A percentile compares a stretch with the other conserved stretches of the same genome.
phyloP scores from a whole-genome alignment of 2,888 invertebrate species.

The Capitulum mitella region DNA sequence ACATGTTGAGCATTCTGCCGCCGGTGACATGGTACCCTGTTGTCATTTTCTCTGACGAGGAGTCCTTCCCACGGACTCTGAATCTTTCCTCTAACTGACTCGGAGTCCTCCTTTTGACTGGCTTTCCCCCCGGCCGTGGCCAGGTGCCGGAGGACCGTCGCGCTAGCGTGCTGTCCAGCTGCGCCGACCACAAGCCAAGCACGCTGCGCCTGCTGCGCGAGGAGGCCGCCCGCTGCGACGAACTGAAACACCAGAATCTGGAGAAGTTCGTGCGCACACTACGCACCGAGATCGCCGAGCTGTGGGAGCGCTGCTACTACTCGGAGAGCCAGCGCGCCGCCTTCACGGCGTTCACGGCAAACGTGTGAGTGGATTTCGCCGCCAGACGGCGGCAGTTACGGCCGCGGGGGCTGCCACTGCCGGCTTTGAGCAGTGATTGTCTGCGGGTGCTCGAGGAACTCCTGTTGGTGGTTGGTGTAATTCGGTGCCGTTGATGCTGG shows the following conservation, averaged over 20 bases:
- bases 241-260: constrained; percentile 22
- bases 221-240: background rate
- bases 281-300: background rate
- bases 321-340: constrained; percentile 3
- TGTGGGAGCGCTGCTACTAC: constrained; percentile 26
- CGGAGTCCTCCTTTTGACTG: no score
- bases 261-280: constrained; percentile 23
- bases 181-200: background rate
- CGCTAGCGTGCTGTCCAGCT: background rate
- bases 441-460: no score
- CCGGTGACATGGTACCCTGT: no score
- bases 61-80: no score
- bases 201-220: background rate
- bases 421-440: no score
- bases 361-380: background rate
- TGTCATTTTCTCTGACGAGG: no score
- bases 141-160: background rate
- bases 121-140: background rate
- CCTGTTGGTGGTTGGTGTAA: no score
- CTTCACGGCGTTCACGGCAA: background rate
- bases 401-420: no score
- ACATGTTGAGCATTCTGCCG: no score
- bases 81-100: no score
- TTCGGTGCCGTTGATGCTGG: no score
- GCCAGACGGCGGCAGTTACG: no score